Evolutionary conservation across 2,113 vertebrate species (phyloP).

Genomic region (Hemiprocne comata): DNA sequence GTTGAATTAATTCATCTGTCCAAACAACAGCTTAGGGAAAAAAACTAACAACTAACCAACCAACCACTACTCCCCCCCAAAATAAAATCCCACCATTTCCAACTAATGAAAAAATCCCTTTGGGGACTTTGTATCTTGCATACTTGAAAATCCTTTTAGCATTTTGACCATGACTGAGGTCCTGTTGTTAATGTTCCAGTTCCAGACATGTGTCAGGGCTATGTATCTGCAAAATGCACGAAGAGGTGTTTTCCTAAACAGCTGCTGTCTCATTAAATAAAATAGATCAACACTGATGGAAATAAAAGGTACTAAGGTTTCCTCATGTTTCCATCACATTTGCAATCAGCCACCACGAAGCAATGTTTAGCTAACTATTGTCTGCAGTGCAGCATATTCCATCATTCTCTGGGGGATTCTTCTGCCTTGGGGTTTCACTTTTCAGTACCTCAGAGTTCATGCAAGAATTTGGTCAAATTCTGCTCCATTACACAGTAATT

Average conservation of each 20-base stretch:
- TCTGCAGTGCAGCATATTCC: background rate
- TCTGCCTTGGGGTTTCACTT: background rate
- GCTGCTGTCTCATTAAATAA: background rate
- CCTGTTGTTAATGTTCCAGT: background rate
- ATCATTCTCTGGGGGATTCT: background rate
- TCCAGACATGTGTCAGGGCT: background rate
- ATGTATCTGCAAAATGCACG: background rate
- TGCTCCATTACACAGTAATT: background rate
- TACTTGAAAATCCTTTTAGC: background rate
- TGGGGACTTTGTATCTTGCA: background rate
- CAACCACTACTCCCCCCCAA: background rate
- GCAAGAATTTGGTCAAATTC: background rate
- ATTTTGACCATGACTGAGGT: background rate
- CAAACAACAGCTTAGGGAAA: background rate
- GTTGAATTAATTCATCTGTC: background rate
- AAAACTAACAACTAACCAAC: too few species aligned
- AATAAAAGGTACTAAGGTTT: background rate
- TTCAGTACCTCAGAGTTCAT: background rate
- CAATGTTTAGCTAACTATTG: rapidly evolving
- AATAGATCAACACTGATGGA: background rate
- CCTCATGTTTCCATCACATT: background rate
- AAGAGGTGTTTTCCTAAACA: background rate
- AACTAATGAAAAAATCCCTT: background rate
- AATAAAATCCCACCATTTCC: too few species aligned
- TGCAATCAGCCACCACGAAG: background rate